A percentile compares a stretch with the other conserved stretches of the same genome.
Evolutionary conservation across 2,113 vertebrate genomes (phyloP).

Genomic region (Columba livia): DNA sequence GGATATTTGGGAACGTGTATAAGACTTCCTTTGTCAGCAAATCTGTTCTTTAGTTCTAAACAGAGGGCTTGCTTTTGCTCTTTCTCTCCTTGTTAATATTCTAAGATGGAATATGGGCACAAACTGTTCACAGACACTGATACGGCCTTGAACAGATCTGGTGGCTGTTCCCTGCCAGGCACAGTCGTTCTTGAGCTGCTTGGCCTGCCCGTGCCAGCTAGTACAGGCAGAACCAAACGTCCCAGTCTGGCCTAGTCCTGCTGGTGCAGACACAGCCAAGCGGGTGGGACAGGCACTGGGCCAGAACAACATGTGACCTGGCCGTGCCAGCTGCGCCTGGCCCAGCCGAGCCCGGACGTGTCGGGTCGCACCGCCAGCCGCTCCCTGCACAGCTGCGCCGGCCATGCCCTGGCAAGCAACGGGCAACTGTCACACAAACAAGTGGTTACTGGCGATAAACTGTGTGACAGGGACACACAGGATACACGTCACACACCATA

Average conservation of each 20-base stretch:
- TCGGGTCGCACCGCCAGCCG: not conserved
- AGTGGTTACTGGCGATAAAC: accelerated
- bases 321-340: not conserved
- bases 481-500: accelerated
- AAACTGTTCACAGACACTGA: not conserved
- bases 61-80: not conserved
- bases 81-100: not conserved
- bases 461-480: accelerated
- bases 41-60: accelerated
- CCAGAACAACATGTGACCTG: not conserved
- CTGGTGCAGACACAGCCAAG: not conserved
- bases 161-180: not conserved
- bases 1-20: not conserved
- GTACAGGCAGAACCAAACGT: not conserved
- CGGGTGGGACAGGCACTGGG: no score
- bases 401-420: not conserved
- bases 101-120: no score
- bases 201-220: not conserved
- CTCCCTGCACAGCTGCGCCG: accelerated
- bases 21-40: not conserved
- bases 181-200: no score
- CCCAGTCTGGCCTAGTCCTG: accelerated
- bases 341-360: no score
- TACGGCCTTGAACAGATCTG: not conserved
- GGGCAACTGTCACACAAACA: accelerated